A percentile compares a stretch with the other conserved stretches of the same genome.
phyloP scores from a whole-genome alignment of 1,140 invertebrate genomes.

The Drosophila murphyi region DNA sequence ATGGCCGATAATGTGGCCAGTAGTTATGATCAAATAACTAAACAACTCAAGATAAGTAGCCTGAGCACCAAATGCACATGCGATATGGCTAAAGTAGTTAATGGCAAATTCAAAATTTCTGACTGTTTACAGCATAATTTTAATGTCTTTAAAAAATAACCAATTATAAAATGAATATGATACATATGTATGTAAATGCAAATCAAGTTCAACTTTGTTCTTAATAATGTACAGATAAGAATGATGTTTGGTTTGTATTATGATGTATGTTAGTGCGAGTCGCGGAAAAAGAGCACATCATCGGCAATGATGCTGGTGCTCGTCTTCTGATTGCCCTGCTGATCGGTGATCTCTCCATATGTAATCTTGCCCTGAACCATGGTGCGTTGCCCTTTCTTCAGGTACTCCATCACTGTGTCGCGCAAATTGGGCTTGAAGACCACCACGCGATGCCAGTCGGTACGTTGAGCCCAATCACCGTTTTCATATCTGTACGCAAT shows the following conservation, averaged over 20 bases:
- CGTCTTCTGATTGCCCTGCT: conserved; percentile 88
- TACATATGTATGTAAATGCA: conserved; percentile 55
- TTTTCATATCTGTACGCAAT: conserved; percentile 86
- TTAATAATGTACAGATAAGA: conserved; percentile 47
- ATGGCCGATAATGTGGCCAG: background rate
- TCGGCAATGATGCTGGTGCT: conserved; percentile 94
- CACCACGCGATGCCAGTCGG: conserved; percentile 95
- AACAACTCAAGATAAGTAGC: background rate
- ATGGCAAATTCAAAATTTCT: background rate
- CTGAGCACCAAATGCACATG: conserved; percentile 4
- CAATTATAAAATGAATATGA: conserved; percentile 23
- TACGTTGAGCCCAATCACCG: conserved; percentile 92
- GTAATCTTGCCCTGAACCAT: conserved; percentile 92
- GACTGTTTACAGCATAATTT: background rate
- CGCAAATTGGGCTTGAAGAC: conserved; percentile 94
- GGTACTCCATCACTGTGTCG: conserved; percentile 90
- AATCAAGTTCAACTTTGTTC: conserved; percentile 64
- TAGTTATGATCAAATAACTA: conserved; percentile 14
- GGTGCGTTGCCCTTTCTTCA: conserved; percentile 94
- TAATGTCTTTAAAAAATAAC: conserved; percentile 14
- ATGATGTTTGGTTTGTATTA: conserved; percentile 22
- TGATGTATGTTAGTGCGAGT: conserved; percentile 52
- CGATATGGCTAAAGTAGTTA: background rate
- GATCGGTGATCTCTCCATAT: conserved; percentile 94
- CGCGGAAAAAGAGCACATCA: conserved; percentile 92